Base-by-base conservation (phyloP, 1,140 invertebrate genomes). In the Zaprionus gabonicus region DNA sequence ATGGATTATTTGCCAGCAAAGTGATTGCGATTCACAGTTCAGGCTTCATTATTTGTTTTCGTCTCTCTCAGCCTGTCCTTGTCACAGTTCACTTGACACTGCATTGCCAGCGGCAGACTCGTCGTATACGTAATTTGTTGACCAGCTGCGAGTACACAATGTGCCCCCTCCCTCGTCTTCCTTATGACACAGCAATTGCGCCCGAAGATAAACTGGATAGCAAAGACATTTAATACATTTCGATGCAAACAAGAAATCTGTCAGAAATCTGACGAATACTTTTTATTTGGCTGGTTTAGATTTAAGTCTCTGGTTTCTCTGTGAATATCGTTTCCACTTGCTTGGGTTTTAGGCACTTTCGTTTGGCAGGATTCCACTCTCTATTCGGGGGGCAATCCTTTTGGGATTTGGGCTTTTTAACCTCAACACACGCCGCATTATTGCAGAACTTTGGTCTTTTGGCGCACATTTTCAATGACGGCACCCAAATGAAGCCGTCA, bases 121-220 rank as follows among this genome's bases (percentile, higher is more conserved):
- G 60, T 60, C 68, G 68, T 76, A 76, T 65, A 76, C 73, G 46
- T 55, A 76, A 79, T 81, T 79, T 67, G 57, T 67, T 81, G 71
- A 67, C 44, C 76, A 71, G 63, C 66, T 71, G 76, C 78, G 57
- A 76, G 76, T 51, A 74, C 57, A 69, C 76, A 74, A 59, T 44
- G 44, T 36, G 23, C 15, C 25, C 4, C 10, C 3, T 5, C n/a
- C 13, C 12, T 17, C 17, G 38, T 41, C 34, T 27, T 46, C 59
- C 66, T 74, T 60, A 74, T 80, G 74, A 65, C 17, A 41, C 20
- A 23, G 23, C 23, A 23, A 23, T 23, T 23, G 1, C 5, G 55
- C 31, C 46, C 10, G 9, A 1, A 4, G 60, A 27, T 41, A 49
- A 60, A 34, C 55, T 49, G 36, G 38, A 44, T 46, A 46, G 17